These are phyloP conservation scores for Hybognathus amarus DNA, from an alignment of 2,797 vertebrate genomes.

Conservation along the genomic window DNA sequence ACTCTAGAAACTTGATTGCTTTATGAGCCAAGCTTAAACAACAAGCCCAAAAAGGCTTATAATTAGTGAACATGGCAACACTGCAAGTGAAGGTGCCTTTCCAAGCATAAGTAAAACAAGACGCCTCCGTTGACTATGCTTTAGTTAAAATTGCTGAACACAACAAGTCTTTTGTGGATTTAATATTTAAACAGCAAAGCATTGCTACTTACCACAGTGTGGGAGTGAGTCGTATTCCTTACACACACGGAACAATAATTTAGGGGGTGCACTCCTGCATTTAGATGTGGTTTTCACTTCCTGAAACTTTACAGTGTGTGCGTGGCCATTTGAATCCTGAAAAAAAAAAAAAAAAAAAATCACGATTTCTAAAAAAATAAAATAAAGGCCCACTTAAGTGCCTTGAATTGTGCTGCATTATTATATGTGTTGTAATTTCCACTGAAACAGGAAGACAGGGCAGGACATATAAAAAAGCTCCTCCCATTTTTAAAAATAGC, in stretches of 20 bases:
- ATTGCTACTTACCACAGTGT: not conserved
- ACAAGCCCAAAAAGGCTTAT: not conserved
- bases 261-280: not conserved
- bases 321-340: not conserved
- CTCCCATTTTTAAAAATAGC: too few relatives aligned
- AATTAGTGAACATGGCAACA: not conserved
- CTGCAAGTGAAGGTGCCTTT: not conserved
- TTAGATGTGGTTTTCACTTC: not conserved
- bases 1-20: not conserved
- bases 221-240: not conserved
- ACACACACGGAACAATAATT: not conserved
- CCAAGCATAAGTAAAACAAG: not conserved
- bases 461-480: too few relatives aligned
- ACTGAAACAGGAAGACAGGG: too few relatives aligned
- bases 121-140: not conserved
- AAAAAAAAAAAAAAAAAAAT: not conserved
- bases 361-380: not conserved
- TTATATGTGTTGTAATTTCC: too few relatives aligned
- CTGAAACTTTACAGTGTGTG: not conserved
- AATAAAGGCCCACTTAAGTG: too few relatives aligned
- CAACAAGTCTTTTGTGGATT: too few relatives aligned
- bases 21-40: not conserved
- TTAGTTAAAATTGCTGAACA: not conserved
- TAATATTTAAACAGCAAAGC: not conserved
- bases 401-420: too few relatives aligned